Percentiles rank a stretch among this genome's conserved stretches.
Evolutionary conservation across 2,113 vertebrate species (phyloP).

Genomic region (Burhinus oedicnemus): DNA sequence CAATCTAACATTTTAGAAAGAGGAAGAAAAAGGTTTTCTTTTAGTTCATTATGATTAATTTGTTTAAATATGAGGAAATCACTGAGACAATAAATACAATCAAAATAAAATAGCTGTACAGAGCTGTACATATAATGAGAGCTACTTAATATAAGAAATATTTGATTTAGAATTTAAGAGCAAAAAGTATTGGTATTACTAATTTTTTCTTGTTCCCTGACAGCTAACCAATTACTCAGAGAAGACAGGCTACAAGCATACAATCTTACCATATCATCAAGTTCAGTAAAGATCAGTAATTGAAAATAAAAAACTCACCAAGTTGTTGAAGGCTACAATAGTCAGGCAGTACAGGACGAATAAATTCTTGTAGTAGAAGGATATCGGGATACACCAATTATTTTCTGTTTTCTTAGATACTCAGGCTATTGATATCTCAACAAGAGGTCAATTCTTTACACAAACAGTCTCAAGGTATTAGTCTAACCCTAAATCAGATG

Average conservation of each 20-base stretch:
- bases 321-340: background rate
- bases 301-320: constrained; percentile 1
- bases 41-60: background rate
- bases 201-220: background rate
- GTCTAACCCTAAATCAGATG: background rate
- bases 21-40: background rate
- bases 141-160: background rate
- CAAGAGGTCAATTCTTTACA: background rate
- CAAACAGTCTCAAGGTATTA: background rate
- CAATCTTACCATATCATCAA: background rate
- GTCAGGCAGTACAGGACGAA: background rate
- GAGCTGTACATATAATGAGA: background rate
- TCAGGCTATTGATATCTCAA: background rate
- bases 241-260: background rate
- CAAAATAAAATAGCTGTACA: background rate
- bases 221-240: background rate
- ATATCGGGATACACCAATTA: background rate
- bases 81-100: background rate
- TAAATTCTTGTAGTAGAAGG: background rate
- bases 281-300: background rate
- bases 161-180: background rate
- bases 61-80: background rate
- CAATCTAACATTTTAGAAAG: background rate
- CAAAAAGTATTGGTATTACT: background rate
- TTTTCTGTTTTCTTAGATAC: background rate